Evolutionary conservation across 2,113 vertebrate genomes (phyloP).

Genomic region (Callipepla squamata): DNA sequence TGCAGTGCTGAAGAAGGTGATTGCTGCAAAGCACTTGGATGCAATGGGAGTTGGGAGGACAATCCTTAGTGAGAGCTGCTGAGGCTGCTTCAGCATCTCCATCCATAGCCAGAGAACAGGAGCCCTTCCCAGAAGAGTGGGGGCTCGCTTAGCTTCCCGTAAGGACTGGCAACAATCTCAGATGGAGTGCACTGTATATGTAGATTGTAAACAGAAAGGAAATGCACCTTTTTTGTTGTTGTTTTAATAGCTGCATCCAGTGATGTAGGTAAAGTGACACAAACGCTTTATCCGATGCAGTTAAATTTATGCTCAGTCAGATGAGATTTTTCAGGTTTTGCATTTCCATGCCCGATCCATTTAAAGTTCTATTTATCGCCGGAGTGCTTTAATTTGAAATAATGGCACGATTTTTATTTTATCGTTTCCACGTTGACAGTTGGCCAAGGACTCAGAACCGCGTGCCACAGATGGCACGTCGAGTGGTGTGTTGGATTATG

Average conservation of each 20-base stretch:
- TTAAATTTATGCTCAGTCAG: not conserved
- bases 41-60: not conserved
- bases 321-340: not conserved
- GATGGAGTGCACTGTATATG: not conserved
- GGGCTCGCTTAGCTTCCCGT: not conserved
- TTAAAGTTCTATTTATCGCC: not conserved
- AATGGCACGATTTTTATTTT: not conserved
- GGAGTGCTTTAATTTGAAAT: not conserved
- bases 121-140: not conserved
- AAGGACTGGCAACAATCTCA: not conserved
- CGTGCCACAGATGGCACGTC: not conserved
- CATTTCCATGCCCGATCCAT: not conserved
- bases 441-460: not conserved
- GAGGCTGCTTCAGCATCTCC: not conserved
- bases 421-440: not conserved
- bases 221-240: not conserved
- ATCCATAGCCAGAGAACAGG: fast-evolving
- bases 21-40: not conserved
- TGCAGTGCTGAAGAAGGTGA: fast-evolving
- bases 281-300: fast-evolving
- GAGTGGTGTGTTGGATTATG: not conserved
- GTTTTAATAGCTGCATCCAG: not conserved
- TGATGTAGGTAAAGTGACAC: not conserved
- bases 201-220: not conserved
- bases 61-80: not conserved